phyloP scores from a whole-genome alignment of 2,888 invertebrate species.

The Folsomia candida region DNA sequence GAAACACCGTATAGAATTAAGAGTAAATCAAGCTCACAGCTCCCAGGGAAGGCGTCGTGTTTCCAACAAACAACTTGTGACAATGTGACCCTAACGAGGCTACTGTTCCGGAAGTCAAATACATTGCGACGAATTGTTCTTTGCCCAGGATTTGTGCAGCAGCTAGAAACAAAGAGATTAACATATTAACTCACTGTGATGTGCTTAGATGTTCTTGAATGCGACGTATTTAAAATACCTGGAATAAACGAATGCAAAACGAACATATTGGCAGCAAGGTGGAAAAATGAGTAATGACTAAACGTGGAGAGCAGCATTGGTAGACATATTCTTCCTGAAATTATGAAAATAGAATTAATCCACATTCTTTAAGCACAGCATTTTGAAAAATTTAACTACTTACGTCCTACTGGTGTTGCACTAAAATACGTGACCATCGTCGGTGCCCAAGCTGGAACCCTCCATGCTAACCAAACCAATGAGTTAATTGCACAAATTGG shows the following conservation, averaged over 20 bases:
- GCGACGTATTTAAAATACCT: slow-evolving; percentile 54
- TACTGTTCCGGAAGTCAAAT: slow-evolving; percentile 81
- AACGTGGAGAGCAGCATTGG: slow-evolving; percentile 94
- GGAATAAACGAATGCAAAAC: slow-evolving; percentile 81
- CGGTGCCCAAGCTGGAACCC: slow-evolving; percentile 67
- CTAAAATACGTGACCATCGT: slow-evolving; percentile 82
- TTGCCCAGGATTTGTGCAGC: slow-evolving; percentile 74
- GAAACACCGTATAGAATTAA: background rate
- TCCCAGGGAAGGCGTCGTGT: slow-evolving; percentile 79
- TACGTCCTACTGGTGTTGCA: slow-evolving; percentile 75
- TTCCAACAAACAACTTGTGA: slow-evolving; percentile 69
- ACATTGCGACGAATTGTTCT: slow-evolving; percentile 89
- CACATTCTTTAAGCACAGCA: background rate
- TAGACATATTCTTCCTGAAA: slow-evolving; percentile 69
- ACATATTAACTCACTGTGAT: background rate
- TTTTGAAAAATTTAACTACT: slow-evolving; percentile 53
- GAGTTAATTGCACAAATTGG: slow-evolving; percentile 76
- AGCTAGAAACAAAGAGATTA: slow-evolving; percentile 56
- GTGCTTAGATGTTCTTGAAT: background rate
- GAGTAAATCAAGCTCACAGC: slow-evolving; percentile 81
- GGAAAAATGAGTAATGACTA: slow-evolving; percentile 83
- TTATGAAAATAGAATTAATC: slow-evolving; percentile 35
- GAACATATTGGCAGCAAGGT: slow-evolving; percentile 93
- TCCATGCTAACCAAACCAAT: slow-evolving; percentile 79
- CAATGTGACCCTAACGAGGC: slow-evolving; percentile 81